A percentile compares a stretch with the other conserved stretches of the same genome.
Conservation (phyloP, 2,797 vertebrate species). For the Fratercula arctica region DNA sequence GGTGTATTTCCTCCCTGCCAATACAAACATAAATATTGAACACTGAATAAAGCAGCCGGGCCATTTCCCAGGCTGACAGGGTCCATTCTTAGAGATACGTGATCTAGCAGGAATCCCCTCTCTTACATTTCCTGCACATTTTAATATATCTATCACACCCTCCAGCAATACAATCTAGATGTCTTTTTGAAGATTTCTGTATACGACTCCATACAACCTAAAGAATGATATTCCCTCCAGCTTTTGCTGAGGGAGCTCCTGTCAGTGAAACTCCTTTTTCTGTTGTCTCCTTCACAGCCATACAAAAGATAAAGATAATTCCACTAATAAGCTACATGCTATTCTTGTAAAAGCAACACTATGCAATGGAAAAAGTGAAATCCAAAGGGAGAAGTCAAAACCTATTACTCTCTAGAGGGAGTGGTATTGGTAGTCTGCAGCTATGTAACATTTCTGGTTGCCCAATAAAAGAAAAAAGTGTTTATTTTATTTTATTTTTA, state of each 20-base stretch:
- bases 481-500: background rate
- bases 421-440: background rate
- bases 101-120: background rate
- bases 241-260: background rate
- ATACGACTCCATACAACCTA: background rate
- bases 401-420: background rate
- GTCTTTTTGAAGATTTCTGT: background rate
- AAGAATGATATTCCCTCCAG: background rate
- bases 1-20: background rate
- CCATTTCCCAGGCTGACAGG: background rate
- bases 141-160: background rate
- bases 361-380: background rate
- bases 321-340: background rate
- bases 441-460: background rate
- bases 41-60: background rate
- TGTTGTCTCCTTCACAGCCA: background rate
- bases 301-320: background rate
- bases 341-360: background rate
- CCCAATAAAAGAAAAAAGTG: background rate
- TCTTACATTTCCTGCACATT: background rate
- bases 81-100: background rate
- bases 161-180: background rate
- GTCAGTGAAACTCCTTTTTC: background rate
- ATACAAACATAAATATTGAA: background rate
- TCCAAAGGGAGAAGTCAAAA: background rate